Percentiles rank a stretch among this genome's conserved stretches.
These are phyloP conservation scores for Lampris megalopsis DNA, from an alignment of 2,113 vertebrate species.

Conservation along the genomic window DNA sequence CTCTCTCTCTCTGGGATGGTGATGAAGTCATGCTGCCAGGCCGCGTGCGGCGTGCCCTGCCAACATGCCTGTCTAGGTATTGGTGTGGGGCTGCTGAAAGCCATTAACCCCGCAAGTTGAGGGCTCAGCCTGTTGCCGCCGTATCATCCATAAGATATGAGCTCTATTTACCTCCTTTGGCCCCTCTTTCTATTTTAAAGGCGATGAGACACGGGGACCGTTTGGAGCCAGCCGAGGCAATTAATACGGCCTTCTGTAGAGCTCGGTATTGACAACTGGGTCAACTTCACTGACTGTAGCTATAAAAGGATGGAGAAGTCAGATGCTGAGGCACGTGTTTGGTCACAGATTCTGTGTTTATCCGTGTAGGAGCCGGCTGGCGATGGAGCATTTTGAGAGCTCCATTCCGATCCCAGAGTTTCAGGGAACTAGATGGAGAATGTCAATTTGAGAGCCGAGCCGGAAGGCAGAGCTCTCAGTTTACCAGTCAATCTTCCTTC, in stretches of 20 bases:
- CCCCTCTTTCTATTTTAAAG: background rate
- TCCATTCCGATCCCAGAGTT: background rate
- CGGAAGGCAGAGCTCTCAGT: too few species aligned
- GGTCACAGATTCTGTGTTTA: too few species aligned
- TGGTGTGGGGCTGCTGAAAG: slow-evolving; percentile 27
- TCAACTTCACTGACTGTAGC: background rate
- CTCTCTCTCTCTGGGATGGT: slow-evolving; percentile 23
- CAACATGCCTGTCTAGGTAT: slow-evolving; percentile 21
- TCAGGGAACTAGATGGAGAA: background rate
- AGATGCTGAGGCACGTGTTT: background rate
- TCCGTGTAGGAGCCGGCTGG: background rate
- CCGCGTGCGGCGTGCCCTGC: slow-evolving; percentile 12
- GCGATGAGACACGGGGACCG: background rate
- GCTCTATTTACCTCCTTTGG: slow-evolving; percentile 35
- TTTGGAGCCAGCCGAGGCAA: background rate
- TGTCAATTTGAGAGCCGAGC: background rate
- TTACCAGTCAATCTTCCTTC: too few species aligned
- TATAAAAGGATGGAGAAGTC: background rate
- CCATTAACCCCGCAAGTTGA: slow-evolving; percentile 46
- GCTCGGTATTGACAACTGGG: background rate
- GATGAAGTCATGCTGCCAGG: slow-evolving; percentile 63
- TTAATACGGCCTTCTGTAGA: background rate
- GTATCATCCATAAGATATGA: slow-evolving; percentile 51
- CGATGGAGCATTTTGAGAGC: background rate
- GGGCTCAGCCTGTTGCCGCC: background rate